A percentile compares a stretch with the other conserved stretches of the same genome.
These are phyloP conservation scores for Oreotragus oreotragus DNA, from an alignment of 2,113 vertebrate genomes.

Conservation along the genomic window DNA sequence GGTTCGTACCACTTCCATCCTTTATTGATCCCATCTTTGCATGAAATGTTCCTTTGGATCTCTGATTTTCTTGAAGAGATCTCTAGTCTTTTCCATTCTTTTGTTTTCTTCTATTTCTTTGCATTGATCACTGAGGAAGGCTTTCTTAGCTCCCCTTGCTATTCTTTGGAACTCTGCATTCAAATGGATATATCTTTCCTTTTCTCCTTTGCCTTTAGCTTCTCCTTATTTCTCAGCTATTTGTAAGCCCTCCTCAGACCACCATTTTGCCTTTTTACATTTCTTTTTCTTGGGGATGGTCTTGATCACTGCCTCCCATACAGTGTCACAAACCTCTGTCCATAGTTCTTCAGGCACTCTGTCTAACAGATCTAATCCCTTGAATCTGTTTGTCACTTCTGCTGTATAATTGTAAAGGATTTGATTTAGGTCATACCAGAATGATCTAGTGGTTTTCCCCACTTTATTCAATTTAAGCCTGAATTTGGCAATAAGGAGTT, in stretches of 20 bases:
- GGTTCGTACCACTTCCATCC: rapidly evolving
- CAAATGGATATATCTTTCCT: too few species aligned
- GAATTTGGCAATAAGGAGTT: background rate
- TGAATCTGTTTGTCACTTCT: background rate
- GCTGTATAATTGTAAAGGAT: background rate
- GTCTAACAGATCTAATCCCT: background rate
- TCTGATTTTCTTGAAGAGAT: too few species aligned
- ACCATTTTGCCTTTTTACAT: background rate
- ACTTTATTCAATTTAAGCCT: background rate
- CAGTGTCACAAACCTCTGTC: background rate
- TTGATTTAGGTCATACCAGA: background rate
- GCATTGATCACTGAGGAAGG: too few species aligned
- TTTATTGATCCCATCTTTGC: too few species aligned
- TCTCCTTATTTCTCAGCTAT: too few species aligned
- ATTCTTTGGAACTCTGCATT: too few species aligned
- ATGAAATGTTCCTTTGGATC: too few species aligned
- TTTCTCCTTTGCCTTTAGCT: too few species aligned
- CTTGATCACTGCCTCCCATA: background rate
- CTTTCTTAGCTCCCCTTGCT: too few species aligned
- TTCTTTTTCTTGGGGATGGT: background rate
- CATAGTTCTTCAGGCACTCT: background rate
- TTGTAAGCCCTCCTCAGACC: background rate
- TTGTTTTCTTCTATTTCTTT: too few species aligned
- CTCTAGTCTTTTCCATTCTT: too few species aligned
- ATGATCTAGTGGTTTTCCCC: background rate